Percentiles rank a stretch among this genome's conserved stretches.
Evolutionary conservation across 1,140 invertebrate genomes (phyloP).

Genomic region (Nasonia giraulti): DNA sequence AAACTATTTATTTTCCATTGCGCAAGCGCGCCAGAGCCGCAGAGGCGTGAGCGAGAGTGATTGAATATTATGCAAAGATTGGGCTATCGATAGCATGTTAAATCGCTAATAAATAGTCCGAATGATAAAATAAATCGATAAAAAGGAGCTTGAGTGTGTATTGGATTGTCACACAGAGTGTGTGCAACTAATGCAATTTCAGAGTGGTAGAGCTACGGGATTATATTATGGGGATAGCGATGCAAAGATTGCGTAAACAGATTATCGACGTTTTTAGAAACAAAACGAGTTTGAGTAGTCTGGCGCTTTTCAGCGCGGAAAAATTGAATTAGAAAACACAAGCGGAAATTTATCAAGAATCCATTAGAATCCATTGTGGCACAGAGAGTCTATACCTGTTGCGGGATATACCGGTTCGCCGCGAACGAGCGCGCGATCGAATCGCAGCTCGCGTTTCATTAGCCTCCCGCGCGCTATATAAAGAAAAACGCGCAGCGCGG

Average conservation of each 20-base stretch:
- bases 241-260: constrained; percentile 31
- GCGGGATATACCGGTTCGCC: neutral
- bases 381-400: neutral
- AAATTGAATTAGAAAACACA: neutral
- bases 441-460: constrained; percentile 31
- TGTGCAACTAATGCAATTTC: constrained; percentile 53
- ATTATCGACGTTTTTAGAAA: constrained; percentile 14
- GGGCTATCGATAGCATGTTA: constrained; percentile 6
- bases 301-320: no score
- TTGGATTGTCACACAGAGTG: constrained; percentile 13
- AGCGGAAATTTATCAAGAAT: constrained; percentile 5
- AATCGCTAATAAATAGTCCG: constrained; percentile 27
- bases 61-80: constrained; percentile 23
- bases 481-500: neutral
- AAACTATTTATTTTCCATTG: constrained; percentile 15
- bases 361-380: constrained; percentile 30
- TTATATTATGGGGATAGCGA: neutral
- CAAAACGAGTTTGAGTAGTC: no score
- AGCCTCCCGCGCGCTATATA: neutral
- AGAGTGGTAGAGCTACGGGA: constrained; percentile 9
- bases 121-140: constrained; percentile 23
- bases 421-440: neutral
- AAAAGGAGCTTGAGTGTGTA: neutral
- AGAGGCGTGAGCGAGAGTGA: neutral
- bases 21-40: neutral